Conservation (phyloP, 2,888 invertebrate species). For the Colostygia pectinataria region DNA sequence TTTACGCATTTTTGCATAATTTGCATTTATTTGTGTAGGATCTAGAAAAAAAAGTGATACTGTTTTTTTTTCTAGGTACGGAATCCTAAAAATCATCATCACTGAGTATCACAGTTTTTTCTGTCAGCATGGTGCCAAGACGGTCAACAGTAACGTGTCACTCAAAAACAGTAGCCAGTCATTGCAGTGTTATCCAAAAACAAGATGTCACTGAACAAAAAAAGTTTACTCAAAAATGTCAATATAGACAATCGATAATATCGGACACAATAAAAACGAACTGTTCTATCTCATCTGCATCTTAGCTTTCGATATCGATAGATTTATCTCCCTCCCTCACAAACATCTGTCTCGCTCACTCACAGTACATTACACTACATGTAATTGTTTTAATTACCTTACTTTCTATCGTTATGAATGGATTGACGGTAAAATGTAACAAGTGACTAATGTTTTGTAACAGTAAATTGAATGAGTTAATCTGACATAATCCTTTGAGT, state of each 20-base stretch:
- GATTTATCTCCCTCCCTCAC: constrained; percentile 35
- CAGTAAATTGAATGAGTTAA: not conserved
- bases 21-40: too few species aligned
- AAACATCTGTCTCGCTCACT: constrained; percentile 43
- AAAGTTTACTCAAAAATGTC: too few species aligned
- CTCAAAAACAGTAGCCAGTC: too few species aligned
- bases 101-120: too few species aligned
- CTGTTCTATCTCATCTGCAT: constrained; percentile 55
- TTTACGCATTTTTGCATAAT: too few species aligned
- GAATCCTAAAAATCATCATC: too few species aligned
- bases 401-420: constrained; percentile 33
- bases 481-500: not conserved
- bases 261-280: constrained; percentile 47
- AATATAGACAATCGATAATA: constrained; percentile 5
- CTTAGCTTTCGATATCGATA: constrained; percentile 69
- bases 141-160: too few species aligned
- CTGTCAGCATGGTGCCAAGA: too few species aligned
- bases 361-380: constrained; percentile 27
- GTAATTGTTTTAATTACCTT: constrained; percentile 31
- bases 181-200: too few species aligned
- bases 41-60: too few species aligned
- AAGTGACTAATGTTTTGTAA: constrained; percentile 18
- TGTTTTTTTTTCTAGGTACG: too few species aligned
- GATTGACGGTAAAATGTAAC: constrained; percentile 13
- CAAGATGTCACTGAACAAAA: too few species aligned